These are phyloP conservation scores for Plodia interpunctella DNA, from an alignment of 1,140 invertebrate genomes.

Conservation along the genomic window DNA sequence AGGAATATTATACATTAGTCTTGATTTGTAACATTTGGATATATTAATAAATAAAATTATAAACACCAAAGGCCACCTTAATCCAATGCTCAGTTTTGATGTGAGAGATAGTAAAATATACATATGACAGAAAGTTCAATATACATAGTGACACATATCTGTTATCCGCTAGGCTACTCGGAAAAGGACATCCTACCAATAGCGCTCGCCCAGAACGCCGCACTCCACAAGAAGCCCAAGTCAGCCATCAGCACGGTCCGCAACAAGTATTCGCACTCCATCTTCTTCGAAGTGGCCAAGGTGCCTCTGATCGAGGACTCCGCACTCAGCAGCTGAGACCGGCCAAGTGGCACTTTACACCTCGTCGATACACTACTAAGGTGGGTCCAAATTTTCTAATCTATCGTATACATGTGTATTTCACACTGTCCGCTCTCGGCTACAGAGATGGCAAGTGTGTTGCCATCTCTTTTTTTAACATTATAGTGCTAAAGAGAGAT, in stretches of 20 bases:
- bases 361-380: constrained; percentile 33
- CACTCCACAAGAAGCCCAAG: constrained; percentile 85
- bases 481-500: no score
- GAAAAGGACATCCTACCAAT: constrained; percentile 86
- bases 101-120: no score
- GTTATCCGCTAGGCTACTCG: constrained; percentile 79
- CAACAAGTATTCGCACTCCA: constrained; percentile 96
- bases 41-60: no score
- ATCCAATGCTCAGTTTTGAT: no score
- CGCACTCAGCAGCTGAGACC: constrained; percentile 46
- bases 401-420: constrained; percentile 8
- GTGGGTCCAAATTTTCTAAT: constrained; percentile 43
- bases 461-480: no score
- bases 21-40: no score
- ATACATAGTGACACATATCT: no score
- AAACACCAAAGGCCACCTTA: no score
- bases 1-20: no score
- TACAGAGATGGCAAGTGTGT: no score
- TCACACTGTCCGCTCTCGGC: no score
- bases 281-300: constrained; percentile 92
- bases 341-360: constrained; percentile 32
- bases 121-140: no score
- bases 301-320: constrained; percentile 79
- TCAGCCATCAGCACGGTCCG: constrained; percentile 89
- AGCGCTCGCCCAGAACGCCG: constrained; percentile 84